Percentiles rank a stretch among this genome's conserved stretches.
Evolutionary conservation across 2,113 vertebrate species (phyloP).

Genomic region (Tor tambroides): DNA sequence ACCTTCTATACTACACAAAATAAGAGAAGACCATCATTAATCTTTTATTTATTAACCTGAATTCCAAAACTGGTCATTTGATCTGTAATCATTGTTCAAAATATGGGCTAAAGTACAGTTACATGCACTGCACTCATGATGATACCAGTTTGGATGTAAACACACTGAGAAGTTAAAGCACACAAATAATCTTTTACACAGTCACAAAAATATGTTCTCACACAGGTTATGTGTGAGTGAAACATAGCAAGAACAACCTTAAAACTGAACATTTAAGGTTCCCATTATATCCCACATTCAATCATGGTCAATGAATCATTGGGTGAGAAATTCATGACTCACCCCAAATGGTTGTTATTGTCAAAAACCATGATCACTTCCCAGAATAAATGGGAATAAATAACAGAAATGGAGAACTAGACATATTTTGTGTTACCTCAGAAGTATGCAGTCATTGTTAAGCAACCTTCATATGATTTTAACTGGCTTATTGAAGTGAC

Average conservation of each 20-base stretch:
- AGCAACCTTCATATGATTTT: not conserved
- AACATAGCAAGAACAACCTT: not conserved
- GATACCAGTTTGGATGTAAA: not conserved
- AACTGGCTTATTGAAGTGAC: not conserved
- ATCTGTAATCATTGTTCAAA: no score
- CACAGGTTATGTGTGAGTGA: not conserved
- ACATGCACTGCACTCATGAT: not conserved
- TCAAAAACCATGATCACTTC: conserved; percentile 27
- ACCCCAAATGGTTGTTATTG: not conserved
- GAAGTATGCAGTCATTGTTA: not conserved
- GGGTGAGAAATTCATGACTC: conserved; percentile 20
- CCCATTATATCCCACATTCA: not conserved
- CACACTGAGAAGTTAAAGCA: not conserved
- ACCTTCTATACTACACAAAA: no score
- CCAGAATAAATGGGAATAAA: conserved; percentile 1
- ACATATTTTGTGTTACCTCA: not conserved
- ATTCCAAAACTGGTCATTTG: no score
- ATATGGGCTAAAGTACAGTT: not conserved
- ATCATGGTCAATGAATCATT: conserved; percentile 45
- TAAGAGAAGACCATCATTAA: no score
- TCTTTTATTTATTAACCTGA: no score
- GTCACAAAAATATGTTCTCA: not conserved
- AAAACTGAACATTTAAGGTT: not conserved
- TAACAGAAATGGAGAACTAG: not conserved
- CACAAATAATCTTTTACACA: not conserved